These are phyloP conservation scores for Ammodytes marinus DNA, from an alignment of 2,113 vertebrate species.

Conservation along the genomic window DNA sequence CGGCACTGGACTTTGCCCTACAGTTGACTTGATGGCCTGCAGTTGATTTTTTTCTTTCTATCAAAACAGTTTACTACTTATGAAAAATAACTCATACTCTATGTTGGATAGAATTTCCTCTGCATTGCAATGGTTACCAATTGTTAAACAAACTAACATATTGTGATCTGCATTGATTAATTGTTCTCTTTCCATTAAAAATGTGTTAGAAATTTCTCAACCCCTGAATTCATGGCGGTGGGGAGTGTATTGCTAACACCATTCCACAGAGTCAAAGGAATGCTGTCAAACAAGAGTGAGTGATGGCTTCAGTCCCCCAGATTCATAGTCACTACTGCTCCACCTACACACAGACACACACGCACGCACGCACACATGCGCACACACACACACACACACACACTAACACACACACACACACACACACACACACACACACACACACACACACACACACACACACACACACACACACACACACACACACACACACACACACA, in stretches of 20 bases:
- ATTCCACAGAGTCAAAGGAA: conserved; percentile 42
- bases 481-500: too few relatives aligned
- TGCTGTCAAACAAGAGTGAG: conserved; percentile 49
- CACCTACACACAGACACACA: conserved; percentile 23
- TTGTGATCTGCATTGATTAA: neutral
- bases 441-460: too few relatives aligned
- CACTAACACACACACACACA: too few relatives aligned
- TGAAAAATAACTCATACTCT: too few relatives aligned
- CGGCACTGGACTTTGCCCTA: neutral
- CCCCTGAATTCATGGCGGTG: conserved; percentile 15
- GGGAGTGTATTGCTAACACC: conserved; percentile 23
- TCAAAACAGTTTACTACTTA: neutral
- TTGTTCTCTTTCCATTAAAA: neutral
- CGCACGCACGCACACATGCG: too few relatives aligned
- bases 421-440: too few relatives aligned
- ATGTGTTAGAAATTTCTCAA: neutral
- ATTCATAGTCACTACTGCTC: conserved; percentile 3
- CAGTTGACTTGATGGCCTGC: neutral
- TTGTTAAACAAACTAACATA: neutral
- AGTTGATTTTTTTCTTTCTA: neutral
- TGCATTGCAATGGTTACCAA: too few relatives aligned
- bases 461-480: too few relatives aligned
- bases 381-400: too few relatives aligned
- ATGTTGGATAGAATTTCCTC: too few relatives aligned
- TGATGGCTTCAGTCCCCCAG: conserved; percentile 37